These are phyloP conservation scores for Bombus fervidus DNA, from an alignment of 1,140 invertebrate genomes.

Conservation along the genomic window DNA sequence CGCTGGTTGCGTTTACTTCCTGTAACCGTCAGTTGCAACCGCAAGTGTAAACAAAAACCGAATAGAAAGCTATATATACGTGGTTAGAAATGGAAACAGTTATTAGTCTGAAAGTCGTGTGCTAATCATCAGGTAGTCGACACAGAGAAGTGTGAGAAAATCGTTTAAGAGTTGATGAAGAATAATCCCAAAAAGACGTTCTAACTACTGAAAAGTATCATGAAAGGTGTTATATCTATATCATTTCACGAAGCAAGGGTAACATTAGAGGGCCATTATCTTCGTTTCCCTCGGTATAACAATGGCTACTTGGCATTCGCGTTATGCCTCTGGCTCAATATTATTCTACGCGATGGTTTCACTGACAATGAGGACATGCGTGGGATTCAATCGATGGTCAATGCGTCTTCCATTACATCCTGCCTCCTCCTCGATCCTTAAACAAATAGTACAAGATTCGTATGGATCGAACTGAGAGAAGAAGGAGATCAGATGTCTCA, in stretches of 20 bases:
- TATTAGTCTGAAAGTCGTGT: too few relatives aligned
- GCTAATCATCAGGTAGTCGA: too few relatives aligned
- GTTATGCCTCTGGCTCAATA: slow-evolving; percentile 53
- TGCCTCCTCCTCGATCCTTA: slow-evolving; percentile 7
- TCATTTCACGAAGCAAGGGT: slow-evolving; percentile 40
- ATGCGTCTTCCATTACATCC: slow-evolving; percentile 50
- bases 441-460: slow-evolving; percentile 7
- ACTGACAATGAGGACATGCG: slow-evolving; percentile 35
- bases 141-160: too few relatives aligned
- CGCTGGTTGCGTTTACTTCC: too few relatives aligned
- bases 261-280: slow-evolving; percentile 61
- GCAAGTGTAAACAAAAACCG: too few relatives aligned
- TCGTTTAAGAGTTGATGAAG: too few relatives aligned
- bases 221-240: not conserved
- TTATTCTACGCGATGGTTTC: slow-evolving; percentile 57
- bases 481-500: not conserved
- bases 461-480: not conserved
- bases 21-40: too few relatives aligned
- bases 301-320: slow-evolving; percentile 64
- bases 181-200: too few relatives aligned
- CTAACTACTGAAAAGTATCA: too few relatives aligned
- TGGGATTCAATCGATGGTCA: slow-evolving; percentile 61
- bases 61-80: too few relatives aligned
- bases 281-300: slow-evolving; percentile 56
- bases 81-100: too few relatives aligned